Evolutionary conservation across 2,797 vertebrate genomes (phyloP), one percentile per base, ranked within the genome.

Genomic region (Pelochelys cantorii): DNA sequence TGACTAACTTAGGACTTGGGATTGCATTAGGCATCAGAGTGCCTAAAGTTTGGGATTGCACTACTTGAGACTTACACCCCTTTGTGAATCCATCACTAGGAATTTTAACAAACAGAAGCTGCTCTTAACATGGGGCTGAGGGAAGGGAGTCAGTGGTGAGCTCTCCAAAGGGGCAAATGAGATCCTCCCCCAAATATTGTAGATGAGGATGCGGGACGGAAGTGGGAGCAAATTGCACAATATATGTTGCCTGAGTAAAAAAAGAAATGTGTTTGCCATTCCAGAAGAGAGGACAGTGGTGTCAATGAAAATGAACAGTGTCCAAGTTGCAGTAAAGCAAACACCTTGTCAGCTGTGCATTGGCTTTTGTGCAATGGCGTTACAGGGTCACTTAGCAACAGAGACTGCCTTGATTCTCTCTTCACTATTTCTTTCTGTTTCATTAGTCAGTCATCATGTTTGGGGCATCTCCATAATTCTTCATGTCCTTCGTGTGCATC

Each of bases 261-360:
- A 92, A 52, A 4, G 8, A 87, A 87, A 34, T 8, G 53, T 54
- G 53, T 3, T 85, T 85, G 37, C 52, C 87, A 12, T 89, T 57
- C 56, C 17, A 75, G 68, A 71, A 71, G 8, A 71, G 34, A 71
- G 42, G 23, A 5, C 34, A 18, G 2, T 11, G 1, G 5, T 75
- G 15, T 2, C 1, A 7, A 10, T 29, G 62, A 59, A 84, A 92
- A n/a, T 20, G 20, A 48, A 60, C 15, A 12, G 4, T 27, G 56
- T 80, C 53, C 56, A 87, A 94, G 68, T 52, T 59, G 77, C 9
- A 94, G 23, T n/a, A 56, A 54, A n/a, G 55, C 29, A 88, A 93
- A 78, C 6, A 23, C 23, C 25, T 48, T 42, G 37, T 81, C 25
- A 37, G 18, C 23, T 92, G 90, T 92, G 52, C 60, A 88, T 59